phyloP scores from a whole-genome alignment of 2,113 vertebrate species.

The Heterotis niloticus region DNA sequence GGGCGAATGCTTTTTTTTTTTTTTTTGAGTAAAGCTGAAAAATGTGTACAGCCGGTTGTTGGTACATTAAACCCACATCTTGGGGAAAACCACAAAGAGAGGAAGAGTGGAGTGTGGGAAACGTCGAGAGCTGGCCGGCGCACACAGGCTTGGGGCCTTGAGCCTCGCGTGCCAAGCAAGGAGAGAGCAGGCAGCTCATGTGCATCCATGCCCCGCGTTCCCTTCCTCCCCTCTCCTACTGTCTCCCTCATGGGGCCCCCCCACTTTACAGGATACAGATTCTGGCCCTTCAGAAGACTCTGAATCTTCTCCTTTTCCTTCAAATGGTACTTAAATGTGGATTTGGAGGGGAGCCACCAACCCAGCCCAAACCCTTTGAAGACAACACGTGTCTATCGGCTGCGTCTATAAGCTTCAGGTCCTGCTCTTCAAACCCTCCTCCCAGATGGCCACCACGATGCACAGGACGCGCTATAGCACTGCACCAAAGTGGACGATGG shows the following conservation, averaged over 20 bases:
- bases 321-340: constrained; percentile 2
- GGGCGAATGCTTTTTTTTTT: background rate
- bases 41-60: constrained; percentile 17
- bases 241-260: background rate
- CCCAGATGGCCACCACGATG: background rate
- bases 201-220: background rate
- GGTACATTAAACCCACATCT: constrained; percentile 18
- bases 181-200: background rate
- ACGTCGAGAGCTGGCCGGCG: background rate
- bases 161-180: background rate
- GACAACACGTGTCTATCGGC: background rate
- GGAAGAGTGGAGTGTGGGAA: constrained; percentile 5
- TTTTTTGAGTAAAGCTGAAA: background rate
- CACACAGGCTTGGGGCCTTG: background rate
- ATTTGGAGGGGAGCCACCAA: background rate
- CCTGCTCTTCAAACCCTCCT: background rate
- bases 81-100: constrained; percentile 6
- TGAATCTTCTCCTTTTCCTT: constrained; percentile 6
- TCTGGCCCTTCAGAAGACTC: background rate
- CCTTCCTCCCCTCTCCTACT: too few relatives aligned
- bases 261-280: background rate
- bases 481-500: too few relatives aligned
- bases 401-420: background rate
- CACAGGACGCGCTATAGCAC: background rate
- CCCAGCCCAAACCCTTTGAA: background rate